Evolutionary conservation across 1,140 invertebrate species (phyloP).

Genomic region (Drosophila tsacasi): DNA sequence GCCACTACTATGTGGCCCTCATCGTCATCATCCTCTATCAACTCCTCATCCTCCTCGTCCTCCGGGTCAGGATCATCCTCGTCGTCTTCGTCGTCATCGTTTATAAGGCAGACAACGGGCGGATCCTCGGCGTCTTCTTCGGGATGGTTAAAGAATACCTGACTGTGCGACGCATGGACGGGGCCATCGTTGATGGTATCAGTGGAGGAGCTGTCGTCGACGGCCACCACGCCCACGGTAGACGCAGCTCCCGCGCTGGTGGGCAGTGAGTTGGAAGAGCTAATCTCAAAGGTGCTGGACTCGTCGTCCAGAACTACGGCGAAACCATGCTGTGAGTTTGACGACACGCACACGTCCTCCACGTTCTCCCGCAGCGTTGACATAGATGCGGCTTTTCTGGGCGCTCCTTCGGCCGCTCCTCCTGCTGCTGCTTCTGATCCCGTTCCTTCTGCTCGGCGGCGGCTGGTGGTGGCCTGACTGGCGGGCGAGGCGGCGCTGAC

Average conservation of each 20-base stretch:
- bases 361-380: slow-evolving; percentile 76
- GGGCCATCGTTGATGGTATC: slow-evolving; percentile 65
- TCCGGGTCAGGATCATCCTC: slow-evolving; percentile 50
- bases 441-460: slow-evolving; percentile 25
- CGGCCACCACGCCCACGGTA: slow-evolving; percentile 62
- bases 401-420: slow-evolving; percentile 7
- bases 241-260: slow-evolving; percentile 52
- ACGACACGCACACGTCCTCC: slow-evolving; percentile 71
- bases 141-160: slow-evolving; percentile 65
- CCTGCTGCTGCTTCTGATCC: slow-evolving; percentile 4
- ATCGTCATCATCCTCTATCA: slow-evolving; percentile 51
- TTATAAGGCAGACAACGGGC: slow-evolving; percentile 74
- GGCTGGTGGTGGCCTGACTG: slow-evolving; percentile 62
- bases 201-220: slow-evolving; percentile 76
- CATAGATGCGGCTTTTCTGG: slow-evolving; percentile 63
- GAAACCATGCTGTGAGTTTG: slow-evolving; percentile 78
- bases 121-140: slow-evolving; percentile 64
- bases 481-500: slow-evolving; percentile 25
- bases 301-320: slow-evolving; percentile 81
- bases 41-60: slow-evolving; percentile 57
- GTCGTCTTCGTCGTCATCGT: slow-evolving; percentile 45
- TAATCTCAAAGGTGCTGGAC: slow-evolving; percentile 80
- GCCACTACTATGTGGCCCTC: slow-evolving; percentile 35
- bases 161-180: slow-evolving; percentile 53
- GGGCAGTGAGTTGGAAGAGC: slow-evolving; percentile 80